A percentile compares a stretch with the other conserved stretches of the same genome.
These are phyloP conservation scores for Carassius gibelio DNA, from an alignment of 2,113 vertebrate genomes.

Conservation along the genomic window DNA sequence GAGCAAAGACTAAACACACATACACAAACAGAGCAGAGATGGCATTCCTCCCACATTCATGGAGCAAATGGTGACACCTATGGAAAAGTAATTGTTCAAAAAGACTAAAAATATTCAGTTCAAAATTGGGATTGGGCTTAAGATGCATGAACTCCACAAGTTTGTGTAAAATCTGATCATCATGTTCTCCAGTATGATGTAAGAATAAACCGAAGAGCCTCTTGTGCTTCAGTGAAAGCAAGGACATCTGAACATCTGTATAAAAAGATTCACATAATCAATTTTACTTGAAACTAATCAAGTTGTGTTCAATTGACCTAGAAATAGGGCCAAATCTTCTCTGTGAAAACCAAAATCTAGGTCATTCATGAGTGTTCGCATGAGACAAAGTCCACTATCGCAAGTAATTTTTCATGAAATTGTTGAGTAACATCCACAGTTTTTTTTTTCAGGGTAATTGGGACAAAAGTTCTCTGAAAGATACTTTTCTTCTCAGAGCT, in stretches of 20 bases:
- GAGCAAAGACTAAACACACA: conserved; percentile 54
- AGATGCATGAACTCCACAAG: background rate
- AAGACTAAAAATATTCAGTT: background rate
- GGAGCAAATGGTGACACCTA: background rate
- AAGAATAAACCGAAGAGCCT: background rate
- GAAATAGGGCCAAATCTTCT: conserved; percentile 1
- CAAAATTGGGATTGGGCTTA: background rate
- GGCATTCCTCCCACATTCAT: background rate
- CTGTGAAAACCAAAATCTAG: conserved; percentile 14
- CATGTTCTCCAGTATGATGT: background rate
- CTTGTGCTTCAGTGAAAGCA: background rate
- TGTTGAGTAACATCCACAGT: conserved; percentile 25
- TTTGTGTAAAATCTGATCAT: background rate
- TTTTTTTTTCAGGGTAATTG: background rate
- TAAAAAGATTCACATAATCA: background rate
- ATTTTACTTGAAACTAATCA: background rate
- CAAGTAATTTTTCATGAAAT: conserved; percentile 59
- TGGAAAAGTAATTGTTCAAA: conserved; percentile 20
- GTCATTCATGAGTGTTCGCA: background rate
- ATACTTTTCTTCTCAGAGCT: conserved; percentile 1
- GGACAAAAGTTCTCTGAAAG: background rate
- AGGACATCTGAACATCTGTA: background rate
- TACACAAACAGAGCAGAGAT: conserved; percentile 55
- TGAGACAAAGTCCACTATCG: background rate
- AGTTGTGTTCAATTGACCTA: conserved; percentile 1